These are phyloP conservation scores for Lampropteryx suffumata DNA, from an alignment of 2,888 invertebrate genomes.

Conservation along the genomic window DNA sequence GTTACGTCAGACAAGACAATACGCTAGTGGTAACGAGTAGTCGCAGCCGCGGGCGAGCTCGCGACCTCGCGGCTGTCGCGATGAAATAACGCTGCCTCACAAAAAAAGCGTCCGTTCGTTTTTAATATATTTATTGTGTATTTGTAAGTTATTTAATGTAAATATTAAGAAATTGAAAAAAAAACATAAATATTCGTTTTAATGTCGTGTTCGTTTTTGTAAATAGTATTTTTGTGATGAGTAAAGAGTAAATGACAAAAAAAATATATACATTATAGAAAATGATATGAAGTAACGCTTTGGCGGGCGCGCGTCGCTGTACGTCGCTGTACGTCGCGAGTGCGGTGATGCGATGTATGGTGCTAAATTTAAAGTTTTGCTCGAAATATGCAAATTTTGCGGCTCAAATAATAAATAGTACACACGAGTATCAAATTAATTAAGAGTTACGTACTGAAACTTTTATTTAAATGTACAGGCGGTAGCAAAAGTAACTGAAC, in stretches of 20 bases:
- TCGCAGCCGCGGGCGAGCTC: background rate
- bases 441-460: conserved; percentile 23
- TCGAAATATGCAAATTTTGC: conserved; percentile 37
- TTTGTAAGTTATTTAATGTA: conserved; percentile 80
- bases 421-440: conserved; percentile 28
- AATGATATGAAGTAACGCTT: conserved; percentile 35
- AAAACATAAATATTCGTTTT: conserved; percentile 67
- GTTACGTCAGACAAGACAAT: conserved; percentile 24
- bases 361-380: conserved; percentile 37
- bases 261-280: conserved; percentile 51
- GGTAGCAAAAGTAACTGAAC: conserved; percentile 15
- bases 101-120: conserved; percentile 60
- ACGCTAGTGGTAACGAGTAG: conserved; percentile 11
- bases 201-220: conserved; percentile 68
- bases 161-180: conserved; percentile 69
- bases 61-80: background rate
- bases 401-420: conserved; percentile 35
- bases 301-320: conserved; percentile 36
- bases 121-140: conserved; percentile 76
- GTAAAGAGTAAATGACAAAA: conserved; percentile 76
- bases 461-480: conserved; percentile 24
- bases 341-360: conserved; percentile 25
- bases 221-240: conserved; percentile 73
- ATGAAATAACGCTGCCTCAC: conserved; percentile 30
- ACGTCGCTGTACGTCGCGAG: background rate